Conservation (phyloP, 2,888 invertebrate species). For the Plebejus melissa region DNA sequence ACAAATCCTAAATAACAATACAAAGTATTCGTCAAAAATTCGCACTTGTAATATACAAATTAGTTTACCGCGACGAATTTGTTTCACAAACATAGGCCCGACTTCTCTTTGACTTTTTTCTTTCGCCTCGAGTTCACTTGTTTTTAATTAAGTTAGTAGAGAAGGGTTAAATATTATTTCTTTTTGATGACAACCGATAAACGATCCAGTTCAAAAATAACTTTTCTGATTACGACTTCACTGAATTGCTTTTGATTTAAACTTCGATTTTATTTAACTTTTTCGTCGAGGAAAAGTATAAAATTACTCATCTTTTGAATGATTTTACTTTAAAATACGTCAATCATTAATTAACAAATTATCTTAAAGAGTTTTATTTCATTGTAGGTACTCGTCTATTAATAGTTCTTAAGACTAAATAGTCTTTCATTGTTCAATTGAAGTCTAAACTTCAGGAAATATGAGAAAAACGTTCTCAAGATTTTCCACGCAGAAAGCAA, state of each 20-base stretch:
- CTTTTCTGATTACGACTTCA: slow-evolving; percentile 55
- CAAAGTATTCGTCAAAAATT: background rate
- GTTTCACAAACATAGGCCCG: slow-evolving; percentile 24
- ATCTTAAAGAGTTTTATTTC: background rate
- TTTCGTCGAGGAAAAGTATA: slow-evolving; percentile 31
- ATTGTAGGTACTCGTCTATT: background rate
- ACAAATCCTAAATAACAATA: background rate
- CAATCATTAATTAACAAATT: background rate
- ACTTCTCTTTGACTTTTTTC: slow-evolving; percentile 38
- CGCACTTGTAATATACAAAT: background rate
- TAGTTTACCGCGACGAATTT: slow-evolving; percentile 3
- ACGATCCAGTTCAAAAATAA: slow-evolving; percentile 59
- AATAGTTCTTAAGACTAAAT: background rate
- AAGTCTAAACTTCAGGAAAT: background rate
- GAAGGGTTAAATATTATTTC: slow-evolving; percentile 68
- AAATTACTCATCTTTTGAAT: slow-evolving; percentile 2
- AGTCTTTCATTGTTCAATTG: background rate
- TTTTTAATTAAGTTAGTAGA: slow-evolving; percentile 69
- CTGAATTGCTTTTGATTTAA: slow-evolving; percentile 55
- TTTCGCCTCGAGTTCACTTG: slow-evolving; percentile 45
- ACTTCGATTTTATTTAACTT: slow-evolving; percentile 48
- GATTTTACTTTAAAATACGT: background rate
- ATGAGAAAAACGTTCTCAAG: background rate
- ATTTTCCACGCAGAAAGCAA: background rate
- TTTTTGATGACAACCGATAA: slow-evolving; percentile 75